Base-by-base conservation (phyloP, 2,888 invertebrate genomes). In the Agonopterix arenella region DNA sequence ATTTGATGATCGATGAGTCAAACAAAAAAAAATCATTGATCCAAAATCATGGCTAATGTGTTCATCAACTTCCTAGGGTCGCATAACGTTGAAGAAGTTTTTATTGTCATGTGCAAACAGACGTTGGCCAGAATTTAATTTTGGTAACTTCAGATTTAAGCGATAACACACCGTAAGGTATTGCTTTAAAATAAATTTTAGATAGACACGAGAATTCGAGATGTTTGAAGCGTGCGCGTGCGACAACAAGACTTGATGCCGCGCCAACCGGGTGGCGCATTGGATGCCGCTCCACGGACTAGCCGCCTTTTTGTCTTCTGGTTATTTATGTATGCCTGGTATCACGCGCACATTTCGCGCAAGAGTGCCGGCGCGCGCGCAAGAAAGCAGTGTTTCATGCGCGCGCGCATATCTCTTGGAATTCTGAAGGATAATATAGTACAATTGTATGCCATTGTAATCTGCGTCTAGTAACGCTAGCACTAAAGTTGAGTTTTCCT, bases 341-440 rank as follows among this genome's bases (percentile, higher is more conserved):
- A 81, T 66, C 66, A 78, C 79, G 89, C 86, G 89, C 89, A 88
- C 86, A 77, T 79, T 85, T 86, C 85, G 88, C 88, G 88, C 89
- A 89, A 84, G 80, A 73, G 75, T 76, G 76, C 76, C 71, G 70
- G 74, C 74, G 76, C 77, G 85, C 85, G 85, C 85, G 84, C 84
- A 81, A 66, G 66, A 55, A 62, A 63, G 61, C 68, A 74, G 73
- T 66, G 77, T 73, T 62, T 66, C 66, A 66, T 74, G 80, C 80
- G 85, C 82, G 80, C 77, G 79, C 81, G 70, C 66, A 58, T 44
- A 41, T 48, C 47, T 46, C 46, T 47, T 40, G 44, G 7, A 4
- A 36, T 36, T 9, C 46, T 11, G 18, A 49, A 62, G 62, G 48
- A 56, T 48, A 47, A 36, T 52, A 56, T 28, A 45, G 45, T 18